Evolutionary conservation across 92 coral and sea anemone species (phyloP), one percentile per base, ranked within the genome.

Genomic region (Porites rus): DNA sequence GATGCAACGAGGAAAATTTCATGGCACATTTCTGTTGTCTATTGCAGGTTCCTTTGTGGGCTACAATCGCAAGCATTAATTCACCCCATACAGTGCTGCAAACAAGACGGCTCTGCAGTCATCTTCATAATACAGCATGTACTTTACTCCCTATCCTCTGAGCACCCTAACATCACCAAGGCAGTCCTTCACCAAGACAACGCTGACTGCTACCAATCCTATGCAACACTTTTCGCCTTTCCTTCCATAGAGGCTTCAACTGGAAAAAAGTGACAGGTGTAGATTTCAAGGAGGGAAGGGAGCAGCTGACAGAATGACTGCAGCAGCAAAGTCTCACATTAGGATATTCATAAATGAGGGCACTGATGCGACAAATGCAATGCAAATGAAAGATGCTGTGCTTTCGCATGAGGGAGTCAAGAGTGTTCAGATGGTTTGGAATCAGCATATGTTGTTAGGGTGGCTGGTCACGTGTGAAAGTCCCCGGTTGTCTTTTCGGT

Each of bases 261-360:
- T n/a, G 85, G 90, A 38, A 67, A 11, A 86, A 56, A 71, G 68
- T 79, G 28, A 2, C 28, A 38, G 90, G 75, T 10, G 31, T 87
- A 12, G 86, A 86, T 46, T 86, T 86, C 83, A 88, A 62, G 83
- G 82, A n/a, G 87, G 87, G 53, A 88, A 88, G 74, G 91, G 91
- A 12, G 69, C 83, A 10, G 87, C 83, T 5, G 91, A 88, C 21
- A 88, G 91, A 64, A 28, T 82, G 70, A 77, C 87, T 18, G 88
- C 87, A 19, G 76, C 91, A 1, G 78, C 83, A 24, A 88, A 83
- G 56, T 52, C 72, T 60, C 92, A 83, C 65, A 82, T 88, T 52
- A 66, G 84, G 38, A 75, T 76, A 22, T 88, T 74, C n/a, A 51
- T 88, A 31, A 88, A 88, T 53, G 92, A 88, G 59, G 92, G 84